Evolutionary conservation across 53 echinoderm and acorn worm genomes (phyloP), one percentile per base, ranked within the genome.

Genomic region (Stichopus horrens): DNA sequence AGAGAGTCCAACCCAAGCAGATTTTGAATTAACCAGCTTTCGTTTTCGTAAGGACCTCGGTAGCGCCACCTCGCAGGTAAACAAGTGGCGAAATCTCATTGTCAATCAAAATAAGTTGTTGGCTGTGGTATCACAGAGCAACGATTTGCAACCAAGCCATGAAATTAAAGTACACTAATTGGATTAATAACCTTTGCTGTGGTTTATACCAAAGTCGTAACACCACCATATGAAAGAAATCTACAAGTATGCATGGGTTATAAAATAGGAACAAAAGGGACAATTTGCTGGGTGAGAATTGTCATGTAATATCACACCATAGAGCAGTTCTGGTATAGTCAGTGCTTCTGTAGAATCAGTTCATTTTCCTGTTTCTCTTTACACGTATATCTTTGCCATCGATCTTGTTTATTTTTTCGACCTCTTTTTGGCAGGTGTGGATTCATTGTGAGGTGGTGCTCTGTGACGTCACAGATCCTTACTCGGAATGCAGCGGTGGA

Each of bases 1-100:
- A 79, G 2, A 79, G n/a, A 79, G 37, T 2, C 79, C 54, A 14
- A 79, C 79, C 19, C 79, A 79, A 8, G 79, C 79, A n/a, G 79
- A 79, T 8, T 79, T 79, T 54, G 79, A 79, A 79, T 53, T 79
- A 19, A 51, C 79, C 55, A 79, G 79, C 56, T 79, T 79, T 79
- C 79, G 79, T 23, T 79, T 79, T 54, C 16, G 79, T 16, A 21
- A 79, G 79, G 79, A 79, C 19, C 79, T 79, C 20, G 56, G 79
- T 56, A 54, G 56, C 54, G 52, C 77, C 9, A 56, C 54, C n/a
- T 79, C 79, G 2, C 79, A 79, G 79, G 79, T 79, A 79, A 79
- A 0, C n/a, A 67, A 67, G 6, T 71, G 71, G 6, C 18, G 14
- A 13, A n/a, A 0, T n/a, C 7, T 18, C n/a, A 4, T 20, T 71